Evolutionary conservation across 2,888 invertebrate species (phyloP), one percentile per base, ranked within the genome.

Genomic region (Dicyrtoma fusca): DNA sequence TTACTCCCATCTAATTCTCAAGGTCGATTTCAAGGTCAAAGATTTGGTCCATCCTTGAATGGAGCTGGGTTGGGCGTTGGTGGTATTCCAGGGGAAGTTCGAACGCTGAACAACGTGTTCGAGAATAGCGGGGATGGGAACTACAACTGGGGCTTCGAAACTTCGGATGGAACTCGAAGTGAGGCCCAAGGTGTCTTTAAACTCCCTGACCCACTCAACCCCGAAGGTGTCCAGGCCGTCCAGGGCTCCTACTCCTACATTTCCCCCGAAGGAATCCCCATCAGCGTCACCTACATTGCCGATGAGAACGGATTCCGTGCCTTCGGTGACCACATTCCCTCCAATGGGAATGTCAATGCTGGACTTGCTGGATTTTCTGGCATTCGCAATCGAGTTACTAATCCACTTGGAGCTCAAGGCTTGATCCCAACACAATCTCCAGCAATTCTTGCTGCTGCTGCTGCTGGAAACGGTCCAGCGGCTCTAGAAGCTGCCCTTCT

Each of bases 131-230:
- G 76, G 45, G 71, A 49, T 57, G 76, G 76, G 8, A 63, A 68
- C 26, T 76, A 69, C 74, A 11, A 62, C 0, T 76, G 76, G 76
- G 71, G 51, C 44, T 76, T 70, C 44, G 76, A 76, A 42, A 76
- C 76, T 21, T 73, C 74, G 45, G 76, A 76, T 45, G 71, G 71
- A 55, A 72, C 66, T 57, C 72, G 73, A 57, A 53, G 34, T 17
- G 73, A 76, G n/a, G 71, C 70, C 3, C 63, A 26, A 1, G 76
- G 76, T 53, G 53, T 51, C 68, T 25, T 68, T 55, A 68, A 68
- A 55, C 19, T 34, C 55, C 53, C 57, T 6, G 68, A 53, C 25
- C 26, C 53, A 8, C 19, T 53, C 25, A 51, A 55, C 13, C 26
- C 14, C 5, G 68, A 68, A 42, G 53, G 53, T 10, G 26, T 51